A percentile compares a stretch with the other conserved stretches of the same genome.
Evolutionary conservation across 1,140 invertebrate genomes (phyloP).

Genomic region (Dreissena polymorpha): DNA sequence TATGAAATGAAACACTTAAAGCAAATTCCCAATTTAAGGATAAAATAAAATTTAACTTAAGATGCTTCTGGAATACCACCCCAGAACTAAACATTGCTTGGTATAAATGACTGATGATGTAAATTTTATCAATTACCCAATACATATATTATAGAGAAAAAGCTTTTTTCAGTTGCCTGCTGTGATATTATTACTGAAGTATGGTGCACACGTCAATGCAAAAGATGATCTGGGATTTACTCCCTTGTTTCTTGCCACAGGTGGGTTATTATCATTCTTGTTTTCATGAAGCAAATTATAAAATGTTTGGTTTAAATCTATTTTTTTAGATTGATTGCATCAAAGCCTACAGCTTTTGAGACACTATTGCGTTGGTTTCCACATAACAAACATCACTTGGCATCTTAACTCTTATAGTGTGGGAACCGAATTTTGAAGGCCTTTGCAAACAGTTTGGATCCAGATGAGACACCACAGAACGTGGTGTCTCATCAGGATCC

Average conservation of each 20-base stretch:
- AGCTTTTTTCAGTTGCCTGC: conserved; percentile 16
- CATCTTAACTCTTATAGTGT: not conserved
- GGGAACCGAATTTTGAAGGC: too few relatives aligned
- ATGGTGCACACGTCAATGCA: conserved; percentile 58
- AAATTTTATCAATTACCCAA: too few relatives aligned
- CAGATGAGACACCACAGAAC: too few relatives aligned
- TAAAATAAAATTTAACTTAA: too few relatives aligned
- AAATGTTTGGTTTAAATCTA: not conserved
- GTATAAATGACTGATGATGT: too few relatives aligned
- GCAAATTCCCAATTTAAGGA: too few relatives aligned
- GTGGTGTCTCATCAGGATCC: too few relatives aligned
- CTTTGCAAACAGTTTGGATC: too few relatives aligned
- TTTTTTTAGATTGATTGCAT: conserved; percentile 6
- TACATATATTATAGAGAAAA: too few relatives aligned
- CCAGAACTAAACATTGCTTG: too few relatives aligned
- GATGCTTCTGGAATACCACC: too few relatives aligned
- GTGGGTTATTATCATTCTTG: conserved; percentile 21
- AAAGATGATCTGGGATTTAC: conserved; percentile 61
- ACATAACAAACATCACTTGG: not conserved
- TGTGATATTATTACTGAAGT: conserved; percentile 24
- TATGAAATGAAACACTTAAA: too few relatives aligned
- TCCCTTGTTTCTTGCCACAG: conserved; percentile 62
- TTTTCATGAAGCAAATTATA: not conserved
- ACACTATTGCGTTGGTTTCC: not conserved
- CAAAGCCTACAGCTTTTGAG: not conserved